These are phyloP conservation scores for Drosophila emarginata DNA, from an alignment of 2,888 invertebrate species.

Conservation along the genomic window DNA sequence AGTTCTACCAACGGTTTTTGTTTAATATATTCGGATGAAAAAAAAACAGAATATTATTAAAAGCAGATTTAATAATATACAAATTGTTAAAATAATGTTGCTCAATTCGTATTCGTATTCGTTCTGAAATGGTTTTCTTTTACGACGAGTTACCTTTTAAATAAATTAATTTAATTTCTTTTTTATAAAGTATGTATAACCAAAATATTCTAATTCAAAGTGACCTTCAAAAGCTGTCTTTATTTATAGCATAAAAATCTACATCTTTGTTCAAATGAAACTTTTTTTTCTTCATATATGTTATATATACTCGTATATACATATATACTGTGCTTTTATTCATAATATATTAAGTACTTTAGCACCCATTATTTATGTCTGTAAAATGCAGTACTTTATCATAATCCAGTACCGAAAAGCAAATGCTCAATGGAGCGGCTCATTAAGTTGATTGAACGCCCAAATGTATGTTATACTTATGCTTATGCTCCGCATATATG, in stretches of 20 bases:
- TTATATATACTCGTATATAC: not conserved
- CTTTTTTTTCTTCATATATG: not conserved
- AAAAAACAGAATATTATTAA: too few species aligned
- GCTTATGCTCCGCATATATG: constrained; percentile 41
- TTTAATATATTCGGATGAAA: too few species aligned
- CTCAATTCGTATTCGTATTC: too few species aligned
- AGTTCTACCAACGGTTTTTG: too few species aligned
- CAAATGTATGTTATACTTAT: constrained; percentile 42
- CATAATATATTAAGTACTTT: constrained; percentile 41
- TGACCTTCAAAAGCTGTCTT: too few species aligned
- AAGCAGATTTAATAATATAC: too few species aligned
- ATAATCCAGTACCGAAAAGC: constrained; percentile 43
- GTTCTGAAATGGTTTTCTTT: too few species aligned
- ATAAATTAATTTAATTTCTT: too few species aligned
- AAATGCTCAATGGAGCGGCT: constrained; percentile 56
- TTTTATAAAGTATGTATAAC: too few species aligned
- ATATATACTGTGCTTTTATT: constrained; percentile 15
- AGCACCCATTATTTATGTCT: constrained; percentile 43
- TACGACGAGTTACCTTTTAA: too few species aligned
- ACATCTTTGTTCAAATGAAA: not conserved
- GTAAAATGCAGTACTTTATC: constrained; percentile 46
- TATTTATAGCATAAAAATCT: not conserved
- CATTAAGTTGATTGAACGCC: constrained; percentile 75
- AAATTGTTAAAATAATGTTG: too few species aligned
- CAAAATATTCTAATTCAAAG: too few species aligned